phyloP scores from a whole-genome alignment of 2,113 vertebrate genomes.

The Petrocephalus zakoni region DNA sequence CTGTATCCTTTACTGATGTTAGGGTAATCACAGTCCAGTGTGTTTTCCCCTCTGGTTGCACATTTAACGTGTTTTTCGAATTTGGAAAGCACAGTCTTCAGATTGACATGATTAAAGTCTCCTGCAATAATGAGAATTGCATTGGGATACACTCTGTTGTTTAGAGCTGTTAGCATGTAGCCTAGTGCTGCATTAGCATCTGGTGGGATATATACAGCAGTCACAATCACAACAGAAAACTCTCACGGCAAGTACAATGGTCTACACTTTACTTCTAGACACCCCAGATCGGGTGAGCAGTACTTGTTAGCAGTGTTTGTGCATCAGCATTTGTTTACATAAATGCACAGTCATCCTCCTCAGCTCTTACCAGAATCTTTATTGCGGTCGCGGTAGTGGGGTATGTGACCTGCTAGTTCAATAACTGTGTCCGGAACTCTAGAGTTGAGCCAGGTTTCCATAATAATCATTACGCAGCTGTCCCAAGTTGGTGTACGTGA shows the following conservation, averaged over 20 bases:
- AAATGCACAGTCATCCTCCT: background rate
- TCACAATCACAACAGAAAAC: background rate
- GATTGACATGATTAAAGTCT: background rate
- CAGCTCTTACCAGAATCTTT: background rate
- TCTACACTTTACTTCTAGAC: no score
- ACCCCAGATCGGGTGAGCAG: no score
- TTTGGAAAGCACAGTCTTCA: background rate
- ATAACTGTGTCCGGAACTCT: background rate
- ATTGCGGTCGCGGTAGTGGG: background rate
- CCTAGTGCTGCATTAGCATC: background rate
- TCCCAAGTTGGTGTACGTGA: background rate
- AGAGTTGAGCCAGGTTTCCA: background rate
- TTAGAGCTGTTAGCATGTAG: background rate
- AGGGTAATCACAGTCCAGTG: background rate
- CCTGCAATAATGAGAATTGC: background rate
- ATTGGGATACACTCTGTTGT: background rate
- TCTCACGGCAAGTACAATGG: background rate
- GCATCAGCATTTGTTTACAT: background rate
- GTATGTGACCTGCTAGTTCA: background rate
- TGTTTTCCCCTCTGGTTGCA: background rate
- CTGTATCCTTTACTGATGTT: background rate
- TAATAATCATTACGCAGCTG: background rate
- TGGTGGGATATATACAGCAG: background rate
- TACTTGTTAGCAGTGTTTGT: background rate
- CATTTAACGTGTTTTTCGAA: background rate